Evolutionary conservation across 2,888 invertebrate species (phyloP).

Genomic region (Lissocephala sabroskyi): DNA sequence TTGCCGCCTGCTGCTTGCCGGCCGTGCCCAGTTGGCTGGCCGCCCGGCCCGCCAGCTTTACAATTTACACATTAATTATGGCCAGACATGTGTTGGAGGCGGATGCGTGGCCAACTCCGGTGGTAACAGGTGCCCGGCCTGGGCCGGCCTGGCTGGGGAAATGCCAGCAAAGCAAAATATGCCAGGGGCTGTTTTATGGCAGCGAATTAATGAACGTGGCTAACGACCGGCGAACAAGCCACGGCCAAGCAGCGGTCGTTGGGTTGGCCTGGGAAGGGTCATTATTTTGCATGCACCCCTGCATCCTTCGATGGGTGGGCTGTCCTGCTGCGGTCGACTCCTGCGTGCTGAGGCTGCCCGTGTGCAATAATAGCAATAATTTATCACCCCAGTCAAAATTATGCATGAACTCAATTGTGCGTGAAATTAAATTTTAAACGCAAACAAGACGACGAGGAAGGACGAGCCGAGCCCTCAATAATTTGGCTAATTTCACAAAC

Average conservation of each 20-base stretch:
- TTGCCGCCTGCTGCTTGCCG: constrained; percentile 22
- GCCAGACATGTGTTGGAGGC: constrained; percentile 66
- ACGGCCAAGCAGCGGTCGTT: neutral
- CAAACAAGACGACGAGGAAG: constrained; percentile 48
- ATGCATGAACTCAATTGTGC: constrained; percentile 65
- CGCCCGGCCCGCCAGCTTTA: constrained; percentile 47
- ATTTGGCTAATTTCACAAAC: constrained; percentile 58
- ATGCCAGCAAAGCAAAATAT: constrained; percentile 57
- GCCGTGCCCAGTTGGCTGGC: constrained; percentile 16
- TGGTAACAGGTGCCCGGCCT: constrained; percentile 57
- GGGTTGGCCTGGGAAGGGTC: constrained; percentile 29
- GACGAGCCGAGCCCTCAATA: constrained; percentile 43
- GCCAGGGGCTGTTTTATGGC: constrained; percentile 52
- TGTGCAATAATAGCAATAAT: constrained; percentile 64
- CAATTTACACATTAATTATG: constrained; percentile 66
- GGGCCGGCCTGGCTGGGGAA: constrained; percentile 33
- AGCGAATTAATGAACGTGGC: constrained; percentile 64
- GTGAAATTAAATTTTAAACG: constrained; percentile 68
- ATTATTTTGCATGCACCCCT: constrained; percentile 46
- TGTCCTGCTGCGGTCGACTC: neutral
- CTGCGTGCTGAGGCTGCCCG: constrained; percentile 8
- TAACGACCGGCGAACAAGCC: constrained; percentile 33
- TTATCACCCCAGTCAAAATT: constrained; percentile 64
- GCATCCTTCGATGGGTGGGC: no score
- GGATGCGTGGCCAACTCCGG: constrained; percentile 24